These are phyloP conservation scores for Autographa pulchrina DNA, from an alignment of 2,888 invertebrate species.

Conservation along the genomic window DNA sequence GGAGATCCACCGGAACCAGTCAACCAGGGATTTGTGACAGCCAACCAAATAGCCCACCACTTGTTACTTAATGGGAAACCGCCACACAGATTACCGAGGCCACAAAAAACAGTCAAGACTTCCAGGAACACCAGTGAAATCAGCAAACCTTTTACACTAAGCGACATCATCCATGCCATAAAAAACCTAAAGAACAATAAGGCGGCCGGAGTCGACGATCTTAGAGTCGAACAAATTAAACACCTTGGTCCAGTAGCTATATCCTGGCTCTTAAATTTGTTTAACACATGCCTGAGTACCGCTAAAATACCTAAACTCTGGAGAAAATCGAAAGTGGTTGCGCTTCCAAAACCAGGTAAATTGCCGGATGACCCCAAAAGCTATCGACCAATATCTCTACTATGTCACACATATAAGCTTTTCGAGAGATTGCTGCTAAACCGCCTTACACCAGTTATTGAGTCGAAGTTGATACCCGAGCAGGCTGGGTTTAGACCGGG, in stretches of 20 bases:
- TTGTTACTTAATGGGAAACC: background rate
- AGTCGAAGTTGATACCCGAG: background rate
- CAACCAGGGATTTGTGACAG: background rate
- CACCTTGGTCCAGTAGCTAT: background rate
- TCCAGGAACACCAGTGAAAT: too few relatives aligned
- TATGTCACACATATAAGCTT: conserved; percentile 4
- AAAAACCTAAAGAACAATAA: conserved; percentile 3
- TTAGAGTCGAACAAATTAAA: background rate
- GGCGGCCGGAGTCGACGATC: background rate
- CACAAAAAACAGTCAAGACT: background rate
- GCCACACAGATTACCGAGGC: background rate
- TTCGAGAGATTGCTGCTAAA: background rate
- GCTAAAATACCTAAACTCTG: background rate
- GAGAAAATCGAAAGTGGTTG: background rate
- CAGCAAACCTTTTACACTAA: background rate
- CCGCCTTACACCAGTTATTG: background rate
- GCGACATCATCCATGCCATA: background rate
- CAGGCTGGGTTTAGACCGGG: too few relatives aligned
- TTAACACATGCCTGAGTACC: background rate
- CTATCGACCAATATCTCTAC: conserved; percentile 3
- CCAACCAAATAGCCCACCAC: conserved; percentile 7
- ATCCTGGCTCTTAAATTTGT: background rate
- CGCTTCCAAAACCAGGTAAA: conserved; percentile 1
- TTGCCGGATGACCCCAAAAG: background rate
- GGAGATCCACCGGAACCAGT: conserved; percentile 18